phyloP scores from a whole-genome alignment of 35 echinoderm and acorn worm genomes.

The Nesometra sesokonis region DNA sequence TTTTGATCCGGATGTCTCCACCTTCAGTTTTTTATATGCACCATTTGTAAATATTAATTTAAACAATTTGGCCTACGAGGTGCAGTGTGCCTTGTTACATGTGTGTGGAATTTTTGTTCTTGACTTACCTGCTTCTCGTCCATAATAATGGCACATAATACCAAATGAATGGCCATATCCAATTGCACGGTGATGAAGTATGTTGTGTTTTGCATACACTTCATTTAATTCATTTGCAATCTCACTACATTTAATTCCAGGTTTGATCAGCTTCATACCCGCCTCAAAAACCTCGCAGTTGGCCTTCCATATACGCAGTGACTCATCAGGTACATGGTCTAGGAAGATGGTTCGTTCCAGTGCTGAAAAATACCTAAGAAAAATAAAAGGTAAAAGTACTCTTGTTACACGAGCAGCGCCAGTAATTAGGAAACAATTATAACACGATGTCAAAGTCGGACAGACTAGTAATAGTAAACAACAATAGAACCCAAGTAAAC shows the following conservation, averaged over 20 bases:
- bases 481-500: too few relatives aligned
- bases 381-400: too few relatives aligned
- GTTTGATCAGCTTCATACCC: slow-evolving; percentile 61
- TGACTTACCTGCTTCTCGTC: slow-evolving; percentile 86
- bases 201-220: slow-evolving; percentile 45
- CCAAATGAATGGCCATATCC: slow-evolving; percentile 91
- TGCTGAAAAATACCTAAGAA: slow-evolving; percentile 51
- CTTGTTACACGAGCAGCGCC: too few relatives aligned
- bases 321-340: slow-evolving; percentile 37
- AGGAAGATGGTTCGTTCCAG: slow-evolving; percentile 54
- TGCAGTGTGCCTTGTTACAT: too few relatives aligned
- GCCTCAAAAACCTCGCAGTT: slow-evolving; percentile 61
- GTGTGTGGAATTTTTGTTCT: too few relatives aligned
- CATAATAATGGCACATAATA: slow-evolving; percentile 80
- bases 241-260: slow-evolving; percentile 56
- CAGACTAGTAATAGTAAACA: too few relatives aligned
- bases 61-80: too few relatives aligned
- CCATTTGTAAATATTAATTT: too few relatives aligned
- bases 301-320: slow-evolving; percentile 56
- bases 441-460: too few relatives aligned
- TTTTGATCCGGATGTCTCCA: too few relatives aligned
- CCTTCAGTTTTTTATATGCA: too few relatives aligned
- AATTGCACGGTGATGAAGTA: slow-evolving; percentile 68
- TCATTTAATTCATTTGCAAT: slow-evolving; percentile 71
- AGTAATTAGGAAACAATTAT: too few relatives aligned